phyloP scores from a whole-genome alignment of 2,888 invertebrate species.

The Drosophila pegasa region DNA sequence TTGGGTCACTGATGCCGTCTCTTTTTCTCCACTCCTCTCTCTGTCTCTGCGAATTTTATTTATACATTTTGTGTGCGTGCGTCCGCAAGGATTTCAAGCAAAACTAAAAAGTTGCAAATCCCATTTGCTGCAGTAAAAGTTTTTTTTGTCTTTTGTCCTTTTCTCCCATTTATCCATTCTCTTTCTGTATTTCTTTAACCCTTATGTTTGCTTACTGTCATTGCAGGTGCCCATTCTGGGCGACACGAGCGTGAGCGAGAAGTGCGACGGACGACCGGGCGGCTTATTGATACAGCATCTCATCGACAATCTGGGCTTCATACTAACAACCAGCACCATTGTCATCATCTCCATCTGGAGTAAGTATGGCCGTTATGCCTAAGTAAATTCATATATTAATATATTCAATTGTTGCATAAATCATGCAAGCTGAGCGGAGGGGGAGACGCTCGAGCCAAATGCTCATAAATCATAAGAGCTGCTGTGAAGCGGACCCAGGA shows the following conservation, averaged over 20 bases:
- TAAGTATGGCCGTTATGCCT: slow-evolving; percentile 40
- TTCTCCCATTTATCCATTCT: not conserved
- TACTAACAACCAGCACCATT: slow-evolving; percentile 77
- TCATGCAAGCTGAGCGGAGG: slow-evolving; percentile 33
- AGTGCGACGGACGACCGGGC: slow-evolving; percentile 74
- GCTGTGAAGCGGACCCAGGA: slow-evolving; percentile 11
- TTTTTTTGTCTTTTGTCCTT: not conserved
- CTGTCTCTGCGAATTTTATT: slow-evolving; percentile 8
- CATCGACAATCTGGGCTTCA: slow-evolving; percentile 82
- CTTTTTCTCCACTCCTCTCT: not conserved
- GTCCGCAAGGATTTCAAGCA: slow-evolving; percentile 10
- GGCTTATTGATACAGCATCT: slow-evolving; percentile 74
- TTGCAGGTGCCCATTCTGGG: slow-evolving; percentile 82
- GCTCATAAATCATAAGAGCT: slow-evolving; percentile 62
- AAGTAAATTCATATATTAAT: slow-evolving; percentile 28
- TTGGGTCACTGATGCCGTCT: slow-evolving; percentile 1
- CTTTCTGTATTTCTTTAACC: slow-evolving; percentile 9
- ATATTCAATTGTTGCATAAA: slow-evolving; percentile 49
- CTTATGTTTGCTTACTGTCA: slow-evolving; percentile 18
- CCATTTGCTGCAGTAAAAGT: slow-evolving; percentile 23
- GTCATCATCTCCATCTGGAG: slow-evolving; percentile 80
- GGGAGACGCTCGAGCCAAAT: not conserved
- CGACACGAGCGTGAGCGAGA: slow-evolving; percentile 66
- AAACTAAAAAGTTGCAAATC: slow-evolving; percentile 16
- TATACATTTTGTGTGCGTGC: slow-evolving; percentile 37